Evolutionary conservation across 2,113 vertebrate genomes (phyloP).

Genomic region (Hirundichthys speculiger): DNA sequence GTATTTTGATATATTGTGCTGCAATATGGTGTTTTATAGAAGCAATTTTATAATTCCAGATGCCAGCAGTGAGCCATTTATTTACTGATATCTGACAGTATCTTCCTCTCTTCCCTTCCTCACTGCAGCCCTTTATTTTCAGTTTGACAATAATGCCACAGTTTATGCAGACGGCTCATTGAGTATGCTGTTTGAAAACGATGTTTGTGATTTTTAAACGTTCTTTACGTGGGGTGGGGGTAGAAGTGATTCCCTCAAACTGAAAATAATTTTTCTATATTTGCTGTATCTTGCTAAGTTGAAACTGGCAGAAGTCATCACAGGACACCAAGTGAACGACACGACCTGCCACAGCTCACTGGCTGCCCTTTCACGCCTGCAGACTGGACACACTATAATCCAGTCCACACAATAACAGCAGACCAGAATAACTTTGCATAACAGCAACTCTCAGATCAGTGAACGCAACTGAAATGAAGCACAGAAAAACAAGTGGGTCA

Average conservation of each 20-base stretch:
- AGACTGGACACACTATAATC: conserved; percentile 12
- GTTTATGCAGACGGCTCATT: conserved; percentile 53
- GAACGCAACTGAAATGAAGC: background rate
- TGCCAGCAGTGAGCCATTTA: conserved; percentile 56
- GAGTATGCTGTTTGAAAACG: conserved; percentile 46
- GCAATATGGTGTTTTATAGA: conserved; percentile 41
- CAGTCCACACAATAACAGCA: conserved; percentile 9
- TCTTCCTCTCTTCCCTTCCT: conserved; percentile 15
- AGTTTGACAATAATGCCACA: conserved; percentile 47
- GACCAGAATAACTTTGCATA: conserved; percentile 19
- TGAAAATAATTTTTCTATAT: conserved; percentile 5
- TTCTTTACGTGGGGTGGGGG: conserved; percentile 23
- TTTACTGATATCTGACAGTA: conserved; percentile 54
- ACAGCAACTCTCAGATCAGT: background rate
- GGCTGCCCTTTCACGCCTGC: conserved; percentile 19
- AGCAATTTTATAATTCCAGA: conserved; percentile 67
- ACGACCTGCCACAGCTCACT: conserved; percentile 31
- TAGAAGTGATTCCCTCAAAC: conserved; percentile 20
- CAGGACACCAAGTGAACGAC: conserved; percentile 4
- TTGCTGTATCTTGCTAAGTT: conserved; percentile 8
- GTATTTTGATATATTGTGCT: conserved; percentile 48
- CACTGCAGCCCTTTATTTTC: conserved; percentile 48
- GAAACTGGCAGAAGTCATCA: conserved; percentile 1
- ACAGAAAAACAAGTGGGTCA: too few species aligned
- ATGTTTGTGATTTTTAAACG: conserved; percentile 30